phyloP scores from a whole-genome alignment of 2,113 vertebrate species.

The Periophthalmodon schlosseri region DNA sequence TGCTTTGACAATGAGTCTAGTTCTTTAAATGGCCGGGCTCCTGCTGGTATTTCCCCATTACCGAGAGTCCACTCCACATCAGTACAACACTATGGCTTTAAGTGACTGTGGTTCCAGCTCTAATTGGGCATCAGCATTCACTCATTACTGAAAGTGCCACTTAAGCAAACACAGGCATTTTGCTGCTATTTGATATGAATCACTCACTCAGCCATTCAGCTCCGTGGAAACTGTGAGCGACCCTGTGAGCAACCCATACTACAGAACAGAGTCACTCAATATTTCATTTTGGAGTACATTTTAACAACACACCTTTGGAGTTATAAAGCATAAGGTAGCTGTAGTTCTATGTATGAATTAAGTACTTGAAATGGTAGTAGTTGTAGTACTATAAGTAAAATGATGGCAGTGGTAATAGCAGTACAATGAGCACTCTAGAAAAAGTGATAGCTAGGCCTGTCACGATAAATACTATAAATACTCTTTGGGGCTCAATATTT shows the following conservation, averaged over 20 bases:
- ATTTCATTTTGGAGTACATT: not conserved
- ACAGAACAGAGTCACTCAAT: too few relatives aligned
- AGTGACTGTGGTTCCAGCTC: slow-evolving; percentile 15
- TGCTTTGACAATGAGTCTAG: not conserved
- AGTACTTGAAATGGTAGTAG: too few relatives aligned
- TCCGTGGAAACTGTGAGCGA: not conserved
- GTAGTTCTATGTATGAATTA: not conserved
- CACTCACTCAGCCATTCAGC: slow-evolving; percentile 9
- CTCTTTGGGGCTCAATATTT: too few relatives aligned
- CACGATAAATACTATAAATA: too few relatives aligned
- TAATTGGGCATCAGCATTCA: slow-evolving; percentile 37
- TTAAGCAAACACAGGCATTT: slow-evolving; percentile 43
- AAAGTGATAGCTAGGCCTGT: too few relatives aligned
- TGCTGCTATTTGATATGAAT: slow-evolving; percentile 46
- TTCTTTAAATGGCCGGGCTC: not conserved
- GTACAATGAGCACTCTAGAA: too few relatives aligned
- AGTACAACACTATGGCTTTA: slow-evolving; percentile 19
- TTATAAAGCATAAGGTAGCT: too few relatives aligned
- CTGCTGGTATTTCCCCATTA: not conserved
- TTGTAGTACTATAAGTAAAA: too few relatives aligned
- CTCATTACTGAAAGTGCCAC: slow-evolving; percentile 47
- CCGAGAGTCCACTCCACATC: slow-evolving; percentile 7
- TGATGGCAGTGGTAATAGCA: too few relatives aligned
- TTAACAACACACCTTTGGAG: not conserved
- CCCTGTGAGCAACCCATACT: too few relatives aligned